Evolutionary conservation across 2,888 invertebrate species (phyloP).

Genomic region (Labia minor): DNA sequence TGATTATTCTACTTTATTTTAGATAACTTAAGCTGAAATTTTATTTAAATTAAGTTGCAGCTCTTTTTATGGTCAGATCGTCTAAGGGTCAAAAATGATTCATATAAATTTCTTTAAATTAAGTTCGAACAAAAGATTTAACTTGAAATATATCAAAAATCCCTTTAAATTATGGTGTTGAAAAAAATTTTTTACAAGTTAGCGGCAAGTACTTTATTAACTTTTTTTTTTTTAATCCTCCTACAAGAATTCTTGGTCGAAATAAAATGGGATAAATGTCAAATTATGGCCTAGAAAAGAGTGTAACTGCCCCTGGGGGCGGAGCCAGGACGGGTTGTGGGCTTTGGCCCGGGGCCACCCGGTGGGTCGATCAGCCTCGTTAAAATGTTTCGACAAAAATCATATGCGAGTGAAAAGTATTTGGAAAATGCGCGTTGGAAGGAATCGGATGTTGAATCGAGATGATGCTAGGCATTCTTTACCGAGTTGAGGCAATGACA

Average conservation of each 20-base stretch:
- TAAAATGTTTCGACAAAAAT: constrained; percentile 3
- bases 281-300: constrained; percentile 8
- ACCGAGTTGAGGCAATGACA: no score
- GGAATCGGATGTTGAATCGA: no score
- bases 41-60: no score
- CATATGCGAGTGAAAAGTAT: neutral
- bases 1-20: no score
- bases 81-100: no score
- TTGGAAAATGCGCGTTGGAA: neutral
- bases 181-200: neutral
- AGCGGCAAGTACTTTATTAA: neutral
- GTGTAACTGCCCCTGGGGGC: neutral
- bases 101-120: no score
- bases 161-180: constrained; percentile 4
- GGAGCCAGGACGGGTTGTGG: neutral
- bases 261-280: constrained; percentile 2
- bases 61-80: no score
- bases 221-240: neutral
- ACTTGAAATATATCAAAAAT: neutral
- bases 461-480: no score
- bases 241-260: constrained; percentile 6
- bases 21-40: no score
- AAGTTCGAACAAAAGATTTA: neutral
- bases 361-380: neutral
- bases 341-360: neutral